Percentiles rank a stretch among this genome's conserved stretches.
Conservation (phyloP, 2,888 invertebrate species). For the Tipula vernalis region DNA sequence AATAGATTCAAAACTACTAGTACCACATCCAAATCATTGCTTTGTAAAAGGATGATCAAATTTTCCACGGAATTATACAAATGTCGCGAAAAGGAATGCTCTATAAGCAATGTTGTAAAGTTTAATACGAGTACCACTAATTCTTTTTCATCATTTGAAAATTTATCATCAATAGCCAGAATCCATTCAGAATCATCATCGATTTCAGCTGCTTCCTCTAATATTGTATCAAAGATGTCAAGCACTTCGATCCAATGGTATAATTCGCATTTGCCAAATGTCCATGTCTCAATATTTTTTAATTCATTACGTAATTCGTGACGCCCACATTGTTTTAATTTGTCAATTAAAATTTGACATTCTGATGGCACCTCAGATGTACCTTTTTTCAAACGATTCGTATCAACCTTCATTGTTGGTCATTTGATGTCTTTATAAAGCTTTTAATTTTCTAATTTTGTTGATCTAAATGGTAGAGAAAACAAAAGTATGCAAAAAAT, state of each 20-base stretch:
- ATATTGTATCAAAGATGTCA: conserved; percentile 59
- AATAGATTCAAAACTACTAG: conserved; percentile 70
- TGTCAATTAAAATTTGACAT: conserved; percentile 63
- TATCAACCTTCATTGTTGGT: conserved; percentile 66
- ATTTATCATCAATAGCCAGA: conserved; percentile 57
- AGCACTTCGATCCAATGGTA: conserved; percentile 78
- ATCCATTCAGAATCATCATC: conserved; percentile 28
- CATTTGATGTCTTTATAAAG: neutral
- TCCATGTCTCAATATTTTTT: conserved; percentile 65
- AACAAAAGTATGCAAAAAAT: neutral
- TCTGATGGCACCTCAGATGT: conserved; percentile 70
- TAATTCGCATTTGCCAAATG: conserved; percentile 75
- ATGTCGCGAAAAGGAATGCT: conserved; percentile 77
- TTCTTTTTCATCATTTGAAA: conserved; percentile 54
- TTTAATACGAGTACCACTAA: conserved; percentile 61
- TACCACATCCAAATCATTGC: conserved; percentile 73
- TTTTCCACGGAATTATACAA: conserved; percentile 82
- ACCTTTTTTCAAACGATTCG: conserved; percentile 66
- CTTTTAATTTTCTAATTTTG: neutral
- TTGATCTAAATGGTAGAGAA: neutral
- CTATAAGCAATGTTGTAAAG: conserved; percentile 71
- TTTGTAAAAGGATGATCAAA: conserved; percentile 59
- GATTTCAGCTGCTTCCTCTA: conserved; percentile 53
- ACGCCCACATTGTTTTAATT: conserved; percentile 51
- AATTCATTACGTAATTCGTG: conserved; percentile 54